Evolutionary conservation across 1,140 invertebrate species (phyloP).

Genomic region (Aricia agestis): DNA sequence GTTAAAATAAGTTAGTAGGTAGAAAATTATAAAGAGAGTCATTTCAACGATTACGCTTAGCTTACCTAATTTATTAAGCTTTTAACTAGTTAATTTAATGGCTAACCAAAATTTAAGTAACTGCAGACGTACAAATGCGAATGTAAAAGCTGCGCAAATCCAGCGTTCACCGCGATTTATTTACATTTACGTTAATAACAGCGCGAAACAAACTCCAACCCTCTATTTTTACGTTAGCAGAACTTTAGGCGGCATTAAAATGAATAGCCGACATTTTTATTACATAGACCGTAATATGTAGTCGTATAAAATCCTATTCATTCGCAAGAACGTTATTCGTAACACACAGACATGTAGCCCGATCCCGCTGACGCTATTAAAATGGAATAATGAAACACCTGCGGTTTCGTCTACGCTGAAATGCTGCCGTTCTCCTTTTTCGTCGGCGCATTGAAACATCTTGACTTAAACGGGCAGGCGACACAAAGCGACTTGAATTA

Average conservation of each 20-base stretch:
- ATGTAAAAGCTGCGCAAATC: constrained; percentile 26
- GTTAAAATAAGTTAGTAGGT: no score
- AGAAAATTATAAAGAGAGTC: no score
- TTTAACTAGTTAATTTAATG: background rate
- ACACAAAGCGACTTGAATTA: constrained; percentile 13
- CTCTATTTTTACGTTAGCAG: constrained; percentile 12
- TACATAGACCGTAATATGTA: constrained; percentile 20
- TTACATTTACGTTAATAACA: constrained; percentile 11
- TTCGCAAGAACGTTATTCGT: constrained; percentile 35
- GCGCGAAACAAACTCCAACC: constrained; percentile 9
- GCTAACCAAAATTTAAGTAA: background rate
- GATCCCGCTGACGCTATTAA: constrained; percentile 52
- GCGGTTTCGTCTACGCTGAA: constrained; percentile 47
- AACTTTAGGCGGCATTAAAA: constrained; percentile 14
- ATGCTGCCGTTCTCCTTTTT: constrained; percentile 33
- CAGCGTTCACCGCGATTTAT: constrained; percentile 21
- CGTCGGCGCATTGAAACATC: constrained; percentile 22
- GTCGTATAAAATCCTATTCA: constrained; percentile 35
- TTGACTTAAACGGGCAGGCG: constrained; percentile 18
- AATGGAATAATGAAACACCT: constrained; percentile 70
- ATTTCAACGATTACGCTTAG: no score
- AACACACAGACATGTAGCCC: constrained; percentile 20
- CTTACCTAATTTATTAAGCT: no score
- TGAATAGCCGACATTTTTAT: constrained; percentile 17
- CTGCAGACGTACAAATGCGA: background rate